Percentiles rank a stretch among this genome's conserved stretches.
These are phyloP conservation scores for Prionailurus viverrinus DNA, from an alignment of 2,113 vertebrate genomes.

Conservation along the genomic window DNA sequence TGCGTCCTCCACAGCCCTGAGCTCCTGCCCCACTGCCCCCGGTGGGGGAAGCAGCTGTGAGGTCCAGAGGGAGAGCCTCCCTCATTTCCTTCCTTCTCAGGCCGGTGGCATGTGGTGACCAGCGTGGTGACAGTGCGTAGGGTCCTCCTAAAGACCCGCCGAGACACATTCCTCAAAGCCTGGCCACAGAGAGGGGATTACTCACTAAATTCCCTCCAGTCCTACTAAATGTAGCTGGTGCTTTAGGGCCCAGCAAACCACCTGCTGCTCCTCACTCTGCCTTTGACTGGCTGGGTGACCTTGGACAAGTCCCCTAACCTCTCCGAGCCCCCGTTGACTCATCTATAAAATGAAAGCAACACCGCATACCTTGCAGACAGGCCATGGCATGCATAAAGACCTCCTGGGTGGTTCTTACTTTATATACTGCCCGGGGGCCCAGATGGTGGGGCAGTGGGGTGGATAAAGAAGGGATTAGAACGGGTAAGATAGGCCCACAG, in stretches of 20 bases:
- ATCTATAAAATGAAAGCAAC: not conserved
- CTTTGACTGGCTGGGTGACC: not conserved
- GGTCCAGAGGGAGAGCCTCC: not conserved
- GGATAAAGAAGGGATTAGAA: not conserved
- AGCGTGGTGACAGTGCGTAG: not conserved
- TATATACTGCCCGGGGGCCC: not conserved
- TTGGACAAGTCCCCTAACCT: not conserved
- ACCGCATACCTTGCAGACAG: not conserved
- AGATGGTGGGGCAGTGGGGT: not conserved
- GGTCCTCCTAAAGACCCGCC: not conserved
- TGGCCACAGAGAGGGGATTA: not conserved
- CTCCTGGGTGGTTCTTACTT: not conserved
- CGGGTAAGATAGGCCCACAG: not conserved
- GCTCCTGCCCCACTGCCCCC: not conserved
- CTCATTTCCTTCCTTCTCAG: not conserved
- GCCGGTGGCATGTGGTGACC: too few species aligned
- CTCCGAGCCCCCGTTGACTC: not conserved
- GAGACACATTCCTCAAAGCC: not conserved
- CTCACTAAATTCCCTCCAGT: not conserved
- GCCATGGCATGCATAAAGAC: not conserved
- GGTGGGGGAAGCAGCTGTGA: not conserved
- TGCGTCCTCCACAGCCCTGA: rapidly evolving
- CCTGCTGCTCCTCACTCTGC: not conserved
- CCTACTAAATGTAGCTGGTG: not conserved
- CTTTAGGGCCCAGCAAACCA: not conserved